A percentile compares a stretch with the other conserved stretches of the same genome.
phyloP scores from a whole-genome alignment of 2,113 vertebrate species.

The Calyptomena viridis region DNA sequence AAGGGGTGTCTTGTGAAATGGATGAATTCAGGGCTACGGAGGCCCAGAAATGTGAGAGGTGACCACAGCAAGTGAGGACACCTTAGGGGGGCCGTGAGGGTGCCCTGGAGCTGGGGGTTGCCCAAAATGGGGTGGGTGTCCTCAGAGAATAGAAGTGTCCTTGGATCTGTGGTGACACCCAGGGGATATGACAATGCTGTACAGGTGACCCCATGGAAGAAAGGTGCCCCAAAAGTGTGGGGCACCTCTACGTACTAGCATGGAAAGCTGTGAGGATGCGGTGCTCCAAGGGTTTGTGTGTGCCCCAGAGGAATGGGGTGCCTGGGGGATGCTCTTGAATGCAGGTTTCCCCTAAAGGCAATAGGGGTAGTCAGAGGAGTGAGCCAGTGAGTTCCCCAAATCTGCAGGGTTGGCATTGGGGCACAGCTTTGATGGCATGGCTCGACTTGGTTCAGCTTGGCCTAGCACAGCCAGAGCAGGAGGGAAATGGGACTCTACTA shows the following conservation, averaged over 20 bases:
- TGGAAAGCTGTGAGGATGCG: neutral
- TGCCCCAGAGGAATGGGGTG: neutral
- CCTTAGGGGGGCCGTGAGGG: neutral
- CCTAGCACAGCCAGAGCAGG: neutral
- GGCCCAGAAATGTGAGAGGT: neutral
- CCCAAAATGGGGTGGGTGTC: neutral
- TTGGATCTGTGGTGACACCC: neutral
- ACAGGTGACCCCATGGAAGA: neutral
- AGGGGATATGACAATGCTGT: too few species aligned
- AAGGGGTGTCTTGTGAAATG: neutral
- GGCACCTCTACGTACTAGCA: too few species aligned
- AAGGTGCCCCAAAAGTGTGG: neutral
- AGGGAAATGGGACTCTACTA: neutral
- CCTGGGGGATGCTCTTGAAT: too few species aligned
- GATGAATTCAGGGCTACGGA: neutral
- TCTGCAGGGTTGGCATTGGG: rapidly evolving
- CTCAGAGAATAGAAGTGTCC: neutral
- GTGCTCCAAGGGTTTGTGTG: neutral
- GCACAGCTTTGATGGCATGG: rapidly evolving
- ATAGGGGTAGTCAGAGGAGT: neutral
- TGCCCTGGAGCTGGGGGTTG: neutral
- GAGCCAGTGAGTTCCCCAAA: rapidly evolving
- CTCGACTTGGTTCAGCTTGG: neutral
- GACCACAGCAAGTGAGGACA: neutral
- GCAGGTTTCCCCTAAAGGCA: neutral